These are phyloP conservation scores for Myotis planiceps DNA, from an alignment of 2,797 vertebrate genomes.

Conservation along the genomic window DNA sequence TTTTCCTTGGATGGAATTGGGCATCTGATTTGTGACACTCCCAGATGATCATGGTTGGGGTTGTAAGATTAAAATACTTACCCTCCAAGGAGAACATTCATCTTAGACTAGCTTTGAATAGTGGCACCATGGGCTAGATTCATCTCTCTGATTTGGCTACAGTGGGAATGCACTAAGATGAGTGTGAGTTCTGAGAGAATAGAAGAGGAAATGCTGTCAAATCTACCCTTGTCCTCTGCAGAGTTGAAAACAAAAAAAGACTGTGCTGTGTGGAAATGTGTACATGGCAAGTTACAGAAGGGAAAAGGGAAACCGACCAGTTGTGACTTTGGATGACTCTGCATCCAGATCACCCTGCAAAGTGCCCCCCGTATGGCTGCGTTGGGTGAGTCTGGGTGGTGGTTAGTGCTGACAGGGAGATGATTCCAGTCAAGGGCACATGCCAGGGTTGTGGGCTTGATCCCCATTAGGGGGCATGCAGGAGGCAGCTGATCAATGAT, in stretches of 20 bases:
- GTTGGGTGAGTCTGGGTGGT: not conserved
- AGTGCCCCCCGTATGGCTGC: fast-evolving
- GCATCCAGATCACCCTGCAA: not conserved
- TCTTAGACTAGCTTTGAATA: conserved; percentile 43
- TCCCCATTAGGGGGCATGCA: too few species aligned
- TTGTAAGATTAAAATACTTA: conserved; percentile 35
- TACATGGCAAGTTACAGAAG: not conserved
- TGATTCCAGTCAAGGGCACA: too few species aligned
- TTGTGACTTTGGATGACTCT: not conserved
- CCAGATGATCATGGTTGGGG: not conserved
- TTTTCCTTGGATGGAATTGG: conserved; percentile 52
- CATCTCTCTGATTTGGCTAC: not conserved
- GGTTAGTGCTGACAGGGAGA: not conserved
- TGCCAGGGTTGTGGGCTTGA: too few species aligned
- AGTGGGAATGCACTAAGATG: conserved; percentile 25
- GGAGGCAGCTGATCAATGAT: too few species aligned
- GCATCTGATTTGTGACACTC: conserved; percentile 46
- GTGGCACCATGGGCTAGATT: not conserved
- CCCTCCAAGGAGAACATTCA: not conserved
- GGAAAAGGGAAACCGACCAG: not conserved
- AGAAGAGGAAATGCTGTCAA: not conserved
- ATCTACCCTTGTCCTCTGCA: not conserved
- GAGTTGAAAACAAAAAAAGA: conserved; percentile 23
- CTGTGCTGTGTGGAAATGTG: not conserved
- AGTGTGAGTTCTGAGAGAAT: fast-evolving